These are phyloP conservation scores for Sminthurides aquaticus DNA, from an alignment of 2,888 invertebrate genomes.

Conservation along the genomic window DNA sequence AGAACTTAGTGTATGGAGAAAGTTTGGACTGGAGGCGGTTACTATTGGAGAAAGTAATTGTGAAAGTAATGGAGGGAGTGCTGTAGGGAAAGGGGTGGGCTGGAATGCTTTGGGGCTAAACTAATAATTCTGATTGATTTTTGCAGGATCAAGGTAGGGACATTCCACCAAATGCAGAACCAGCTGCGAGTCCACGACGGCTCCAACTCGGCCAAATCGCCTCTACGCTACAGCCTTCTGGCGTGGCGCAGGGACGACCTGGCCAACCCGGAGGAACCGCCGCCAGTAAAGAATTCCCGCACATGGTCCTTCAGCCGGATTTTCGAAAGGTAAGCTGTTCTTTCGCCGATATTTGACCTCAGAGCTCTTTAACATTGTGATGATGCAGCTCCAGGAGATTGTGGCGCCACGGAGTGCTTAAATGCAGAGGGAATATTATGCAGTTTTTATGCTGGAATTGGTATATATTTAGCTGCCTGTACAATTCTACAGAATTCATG, in stretches of 20 bases:
- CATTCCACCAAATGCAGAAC: constrained; percentile 43
- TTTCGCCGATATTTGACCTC: not conserved
- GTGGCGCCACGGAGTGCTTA: not conserved
- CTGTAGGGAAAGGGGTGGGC: no score
- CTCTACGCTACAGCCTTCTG: constrained; percentile 37
- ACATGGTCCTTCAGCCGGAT: constrained; percentile 82
- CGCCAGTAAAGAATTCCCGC: constrained; percentile 60
- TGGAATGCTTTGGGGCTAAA: no score
- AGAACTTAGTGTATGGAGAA: no score
- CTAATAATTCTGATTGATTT: not conserved
- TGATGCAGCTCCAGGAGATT: not conserved
- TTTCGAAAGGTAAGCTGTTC: constrained; percentile 66
- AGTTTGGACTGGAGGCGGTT: no score
- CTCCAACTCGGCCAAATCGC: constrained; percentile 43
- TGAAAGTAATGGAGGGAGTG: no score
- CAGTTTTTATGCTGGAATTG: no score
- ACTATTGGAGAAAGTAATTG: no score
- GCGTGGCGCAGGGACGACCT: constrained; percentile 25
- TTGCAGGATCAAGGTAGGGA: constrained; percentile 43
- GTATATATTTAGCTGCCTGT: no score
- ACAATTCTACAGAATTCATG: no score
- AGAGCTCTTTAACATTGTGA: no score
- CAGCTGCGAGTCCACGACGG: constrained; percentile 43
- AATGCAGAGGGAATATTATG: not conserved
- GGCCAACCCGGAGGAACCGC: constrained; percentile 18